Evolutionary conservation across 2,113 vertebrate genomes (phyloP).

Genomic region (Chaetodon auriga): DNA sequence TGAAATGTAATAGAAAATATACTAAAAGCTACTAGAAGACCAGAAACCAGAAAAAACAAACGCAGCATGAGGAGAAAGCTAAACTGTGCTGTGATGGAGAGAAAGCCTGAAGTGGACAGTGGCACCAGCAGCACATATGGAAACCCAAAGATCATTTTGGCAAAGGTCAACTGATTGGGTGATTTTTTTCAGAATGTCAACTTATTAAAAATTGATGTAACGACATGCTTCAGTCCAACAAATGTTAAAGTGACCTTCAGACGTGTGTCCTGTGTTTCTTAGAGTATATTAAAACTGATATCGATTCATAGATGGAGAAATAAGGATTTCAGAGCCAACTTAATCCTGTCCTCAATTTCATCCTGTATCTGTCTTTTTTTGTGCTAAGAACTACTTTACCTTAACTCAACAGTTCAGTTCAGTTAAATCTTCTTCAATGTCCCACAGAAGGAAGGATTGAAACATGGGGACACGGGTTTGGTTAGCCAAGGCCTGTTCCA

Average conservation of each 20-base stretch:
- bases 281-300: constrained; percentile 16
- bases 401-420: neutral
- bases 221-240: constrained; percentile 38
- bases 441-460: neutral
- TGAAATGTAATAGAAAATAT: neutral
- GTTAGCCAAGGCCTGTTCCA: neutral
- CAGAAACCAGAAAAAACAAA: neutral
- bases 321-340: neutral
- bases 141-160: constrained; percentile 45
- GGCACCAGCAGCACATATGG: neutral
- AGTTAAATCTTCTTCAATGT: neutral
- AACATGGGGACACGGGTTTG: too few species aligned
- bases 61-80: neutral
- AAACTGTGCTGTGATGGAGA: neutral
- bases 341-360: neutral
- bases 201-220: constrained; percentile 72
- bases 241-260: constrained; percentile 70
- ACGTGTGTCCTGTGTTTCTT: constrained; percentile 4
- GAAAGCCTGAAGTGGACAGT: neutral
- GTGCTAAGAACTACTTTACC: neutral
- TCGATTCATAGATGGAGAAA: constrained; percentile 11
- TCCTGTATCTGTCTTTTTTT: neutral
- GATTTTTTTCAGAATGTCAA: constrained; percentile 62
- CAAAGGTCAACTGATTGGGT: constrained; percentile 41
- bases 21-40: neutral